Conservation (phyloP, 2,888 invertebrate genomes). For the Apodemia zela region DNA sequence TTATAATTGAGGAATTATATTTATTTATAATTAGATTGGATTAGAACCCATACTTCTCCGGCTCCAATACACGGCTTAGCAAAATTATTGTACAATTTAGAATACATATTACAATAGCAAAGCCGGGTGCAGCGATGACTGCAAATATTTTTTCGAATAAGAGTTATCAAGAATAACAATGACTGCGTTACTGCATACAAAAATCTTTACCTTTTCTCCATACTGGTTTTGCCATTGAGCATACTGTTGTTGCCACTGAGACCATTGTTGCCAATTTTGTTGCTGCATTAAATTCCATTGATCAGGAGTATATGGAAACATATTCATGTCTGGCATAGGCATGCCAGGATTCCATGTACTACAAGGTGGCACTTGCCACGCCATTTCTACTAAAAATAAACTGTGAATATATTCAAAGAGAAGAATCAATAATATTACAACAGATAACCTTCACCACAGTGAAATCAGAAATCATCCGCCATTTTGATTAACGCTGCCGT, state of each 20-base stretch:
- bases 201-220: slow-evolving; percentile 84
- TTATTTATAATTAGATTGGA: no score
- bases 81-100: no score
- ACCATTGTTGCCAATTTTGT: slow-evolving; percentile 87
- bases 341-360: slow-evolving; percentile 58
- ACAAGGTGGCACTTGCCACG: slow-evolving; percentile 60
- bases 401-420: slow-evolving; percentile 1
- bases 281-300: slow-evolving; percentile 86
- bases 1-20: no score
- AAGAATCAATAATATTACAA: slow-evolving; percentile 8
- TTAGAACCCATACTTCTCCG: no score
- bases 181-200: neutral
- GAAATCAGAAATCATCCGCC: slow-evolving; percentile 9
- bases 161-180: neutral
- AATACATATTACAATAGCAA: neutral
- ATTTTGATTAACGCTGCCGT: slow-evolving; percentile 13
- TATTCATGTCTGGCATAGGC: slow-evolving; percentile 52
- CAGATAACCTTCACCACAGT: neutral
- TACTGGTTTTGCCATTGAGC: slow-evolving; percentile 88
- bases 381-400: slow-evolving; percentile 43
- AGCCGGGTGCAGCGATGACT: neutral
- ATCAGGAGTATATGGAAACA: slow-evolving; percentile 79
- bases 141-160: neutral
- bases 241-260: slow-evolving; percentile 89
- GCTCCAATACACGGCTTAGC: no score